Evolutionary conservation across 2,113 vertebrate genomes (phyloP).

Genomic region (Fulica atra): DNA sequence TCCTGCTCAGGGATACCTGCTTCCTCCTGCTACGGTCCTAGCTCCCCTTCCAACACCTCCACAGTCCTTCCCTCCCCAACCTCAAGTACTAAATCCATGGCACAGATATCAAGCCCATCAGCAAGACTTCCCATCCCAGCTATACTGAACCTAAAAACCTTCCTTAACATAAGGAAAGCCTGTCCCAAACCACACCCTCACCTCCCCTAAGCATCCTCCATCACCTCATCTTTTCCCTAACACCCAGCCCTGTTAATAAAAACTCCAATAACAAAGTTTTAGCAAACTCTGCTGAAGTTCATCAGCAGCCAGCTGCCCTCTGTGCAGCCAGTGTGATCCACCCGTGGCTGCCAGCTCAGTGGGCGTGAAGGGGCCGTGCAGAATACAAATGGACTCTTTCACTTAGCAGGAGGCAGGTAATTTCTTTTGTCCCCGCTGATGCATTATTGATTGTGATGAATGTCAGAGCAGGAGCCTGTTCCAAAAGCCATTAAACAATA

Average conservation of each 20-base stretch:
- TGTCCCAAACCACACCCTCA: not conserved
- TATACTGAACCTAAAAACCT: not conserved
- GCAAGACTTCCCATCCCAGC: not conserved
- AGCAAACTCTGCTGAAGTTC: not conserved
- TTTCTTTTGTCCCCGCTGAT: slow-evolving; percentile 84
- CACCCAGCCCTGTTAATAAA: not conserved
- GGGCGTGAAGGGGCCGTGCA: slow-evolving; percentile 54
- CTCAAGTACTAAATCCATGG: rapidly evolving
- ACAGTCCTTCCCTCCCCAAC: not conserved
- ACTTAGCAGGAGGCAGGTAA: slow-evolving; percentile 82
- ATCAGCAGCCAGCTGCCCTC: not conserved
- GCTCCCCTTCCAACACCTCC: not conserved
- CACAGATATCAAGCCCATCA: rapidly evolving
- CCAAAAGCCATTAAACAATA: slow-evolving; percentile 86
- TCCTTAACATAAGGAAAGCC: not conserved
- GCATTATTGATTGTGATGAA: slow-evolving; percentile 86
- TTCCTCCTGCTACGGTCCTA: rapidly evolving
- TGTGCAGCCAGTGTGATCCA: not conserved
- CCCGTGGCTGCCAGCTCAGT: slow-evolving; percentile 56
- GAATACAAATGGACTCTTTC: slow-evolving; percentile 79
- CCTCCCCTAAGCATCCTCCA: rapidly evolving
- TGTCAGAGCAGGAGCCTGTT: slow-evolving; percentile 81
- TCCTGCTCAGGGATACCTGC: not conserved
- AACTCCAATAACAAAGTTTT: rapidly evolving
- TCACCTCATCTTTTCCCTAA: rapidly evolving